Evolutionary conservation across 2,113 vertebrate genomes (phyloP), one percentile per base, ranked within the genome.

Genomic region (Apus apus): DNA sequence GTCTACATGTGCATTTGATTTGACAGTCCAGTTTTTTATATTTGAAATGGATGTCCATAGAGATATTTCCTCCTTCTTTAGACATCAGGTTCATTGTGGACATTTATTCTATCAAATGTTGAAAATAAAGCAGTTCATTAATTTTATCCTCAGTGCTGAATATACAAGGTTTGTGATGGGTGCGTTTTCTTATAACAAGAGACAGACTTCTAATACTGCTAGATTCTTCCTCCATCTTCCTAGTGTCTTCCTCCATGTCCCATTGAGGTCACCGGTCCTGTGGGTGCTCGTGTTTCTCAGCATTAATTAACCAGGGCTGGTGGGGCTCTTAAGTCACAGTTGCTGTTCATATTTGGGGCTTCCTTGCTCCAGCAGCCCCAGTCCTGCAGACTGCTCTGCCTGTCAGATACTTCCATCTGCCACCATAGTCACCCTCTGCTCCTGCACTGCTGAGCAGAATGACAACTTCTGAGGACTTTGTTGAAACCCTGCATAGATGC

Each of bases 181-280:
- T 43, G 3, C 58, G 27, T 23, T 11, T 38, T 66, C 29, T 6
- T 56, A 1, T 34, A 25, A 34, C 58, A 38, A 30, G 45, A 60
- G 27, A 4, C n/a, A 22, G 45, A 11, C 25, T 53, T 26, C 12
- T 4, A 18, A 1, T 36, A 0, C 43, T 67, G 43, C 21, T 65
- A 40, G 29, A 1, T 5, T 50, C 15, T 36, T 38, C 38, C 38
- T 38, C 38, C 38, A 38, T 38, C 38, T 38, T 38, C 38, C 38
- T 38, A 38, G 38, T 38, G 10, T 38, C 8, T 58, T 48, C 46
- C 40, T 54, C 60, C 32, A 0, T 5, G 19, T 70, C 72, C 58
- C 2, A 0, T 2, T 4, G 53, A 29, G 51, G 64, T 40, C 22
- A 1, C 36, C 15, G 27, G 45, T 32, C n/a, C 32, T 3, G 1